Evolutionary conservation across 2,888 invertebrate species (phyloP), one percentile per base, ranked within the genome.

Genomic region (Orthosia incerta): DNA sequence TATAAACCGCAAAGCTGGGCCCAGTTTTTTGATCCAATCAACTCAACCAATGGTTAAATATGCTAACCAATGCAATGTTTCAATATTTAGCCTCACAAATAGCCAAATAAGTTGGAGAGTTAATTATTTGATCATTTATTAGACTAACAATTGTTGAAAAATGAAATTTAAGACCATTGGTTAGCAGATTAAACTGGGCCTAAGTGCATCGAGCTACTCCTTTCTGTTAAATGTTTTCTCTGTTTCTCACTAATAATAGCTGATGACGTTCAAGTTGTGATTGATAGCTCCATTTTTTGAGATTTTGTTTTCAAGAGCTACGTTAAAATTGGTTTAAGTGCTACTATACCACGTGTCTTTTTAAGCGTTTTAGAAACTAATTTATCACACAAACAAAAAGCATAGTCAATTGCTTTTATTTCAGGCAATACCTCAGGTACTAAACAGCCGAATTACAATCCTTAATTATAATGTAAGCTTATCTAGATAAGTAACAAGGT

Each of bases 321-420:
- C 18, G n/a, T 53, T 69, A 16, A 23, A 12, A 51, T 48, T 46
- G 12, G 4, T 4, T 15, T 23, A 5, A 53, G 4, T 45, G 23
- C n/a, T 23, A 16, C 15, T 26, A 3, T 26, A 51, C 15, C 23
- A 45, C 51, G 31, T 51, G 53, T 20, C 16, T 31, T 46, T 1
- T 13, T 15, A 53, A 11, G 15, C 46, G 26, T 45, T 45, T 53
- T 2, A 12, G 11, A 23, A 20, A 31, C 7, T 55, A 5, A 64
- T 31, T 31, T 9, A 20, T 9, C 16, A 26, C 1, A 45, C 16
- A 46, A 18, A 15, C 46, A 46, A 18, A 18, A 55, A 59, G 0
- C 18, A 3, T 18, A 31, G 70, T 55, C 26, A 53, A 18, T 46
- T 68, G 26, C 11, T 55, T 46, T 70, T 55, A 15, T 55, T 46